Percentiles rank a stretch among this genome's conserved stretches.
Evolutionary conservation across 2,797 vertebrate genomes (phyloP).

Genomic region (Hylomyscus alleni): DNA sequence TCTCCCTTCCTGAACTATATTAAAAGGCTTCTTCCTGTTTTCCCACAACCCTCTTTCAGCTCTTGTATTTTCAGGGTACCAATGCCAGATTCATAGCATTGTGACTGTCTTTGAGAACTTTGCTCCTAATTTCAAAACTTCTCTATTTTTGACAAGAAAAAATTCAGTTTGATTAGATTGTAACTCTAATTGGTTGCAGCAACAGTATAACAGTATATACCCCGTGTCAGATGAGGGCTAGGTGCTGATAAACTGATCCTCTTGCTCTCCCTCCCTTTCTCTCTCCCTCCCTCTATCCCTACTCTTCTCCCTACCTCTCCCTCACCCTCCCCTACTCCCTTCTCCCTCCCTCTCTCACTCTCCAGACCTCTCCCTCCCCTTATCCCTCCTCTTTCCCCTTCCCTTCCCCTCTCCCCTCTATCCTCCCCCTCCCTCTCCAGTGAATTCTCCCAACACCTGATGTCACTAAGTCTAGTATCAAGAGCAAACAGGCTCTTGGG

Average conservation of each 20-base stretch:
- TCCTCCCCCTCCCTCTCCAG: background rate
- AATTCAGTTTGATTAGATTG: background rate
- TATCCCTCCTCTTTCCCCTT: no score
- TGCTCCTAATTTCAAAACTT: slow-evolving; percentile 58
- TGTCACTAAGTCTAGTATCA: background rate
- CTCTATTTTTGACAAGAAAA: slow-evolving; percentile 29
- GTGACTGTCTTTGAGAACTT: background rate
- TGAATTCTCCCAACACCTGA: background rate
- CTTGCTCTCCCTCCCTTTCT: background rate
- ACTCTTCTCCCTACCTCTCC: background rate
- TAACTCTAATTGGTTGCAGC: background rate
- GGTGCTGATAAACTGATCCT: background rate
- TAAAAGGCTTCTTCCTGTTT: background rate
- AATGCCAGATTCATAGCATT: background rate
- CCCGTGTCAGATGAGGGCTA: background rate
- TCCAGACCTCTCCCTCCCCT: no score
- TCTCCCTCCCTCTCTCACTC: no score
- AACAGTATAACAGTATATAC: background rate
- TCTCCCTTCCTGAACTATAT: background rate
- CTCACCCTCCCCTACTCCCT: no score
- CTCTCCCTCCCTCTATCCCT: no score
- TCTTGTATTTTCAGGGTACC: background rate
- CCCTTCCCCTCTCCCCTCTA: no score
- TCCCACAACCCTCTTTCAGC: background rate
- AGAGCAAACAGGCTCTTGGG: background rate